Evolutionary conservation across 2,888 invertebrate genomes (phyloP), one percentile per base, ranked within the genome.

Genomic region (Lepeophtheirus nordmannii): DNA sequence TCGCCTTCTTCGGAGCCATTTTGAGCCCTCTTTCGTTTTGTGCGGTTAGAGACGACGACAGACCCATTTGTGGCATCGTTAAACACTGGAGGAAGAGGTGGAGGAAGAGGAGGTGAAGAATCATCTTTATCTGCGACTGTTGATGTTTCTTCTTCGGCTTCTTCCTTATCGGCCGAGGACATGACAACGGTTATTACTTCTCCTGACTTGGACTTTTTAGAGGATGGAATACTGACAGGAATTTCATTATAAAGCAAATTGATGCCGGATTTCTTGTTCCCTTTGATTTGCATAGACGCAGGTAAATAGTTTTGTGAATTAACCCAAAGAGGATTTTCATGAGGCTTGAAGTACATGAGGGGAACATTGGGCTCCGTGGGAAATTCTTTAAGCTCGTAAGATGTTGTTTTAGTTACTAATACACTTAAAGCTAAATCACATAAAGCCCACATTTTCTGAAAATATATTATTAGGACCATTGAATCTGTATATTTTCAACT

Each of bases 371-470:
- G 84, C 75, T 90, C 88, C 57, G 86, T 82, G 10, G 89, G 86
- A 75, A 88, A 88, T 73, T 92, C 91, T 75, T 89, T 89, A 78
- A 89, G 80, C 73, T 92, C 91, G 78, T 89, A 91, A 74, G 84
- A 87, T 65, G 85, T 82, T 62, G 89, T 86, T 74, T 91, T 90
- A 67, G 88, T 83, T 78, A 88, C 83, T 71, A 97, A 84, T 72
- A 97, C 81, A 62, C 89, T 87, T 80, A 92, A 85, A 17, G 93
- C 89, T 70, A 97, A 80, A 80, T 97, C 97, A 80, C 94, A 94
- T 65, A 91, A 84, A 38, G 94, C 89, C 87, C 94, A 97, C 75
- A 97, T 78, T 87, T 92, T 94, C 91, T 94, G 76, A 0, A 76
- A 71, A 66, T 69, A 64, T 37, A 57, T 58, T 22, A 68, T 17